Percentiles rank a stretch among this genome's conserved stretches.
These are phyloP conservation scores for Athetis lepigone DNA, from an alignment of 2,888 invertebrate species.

Conservation along the genomic window DNA sequence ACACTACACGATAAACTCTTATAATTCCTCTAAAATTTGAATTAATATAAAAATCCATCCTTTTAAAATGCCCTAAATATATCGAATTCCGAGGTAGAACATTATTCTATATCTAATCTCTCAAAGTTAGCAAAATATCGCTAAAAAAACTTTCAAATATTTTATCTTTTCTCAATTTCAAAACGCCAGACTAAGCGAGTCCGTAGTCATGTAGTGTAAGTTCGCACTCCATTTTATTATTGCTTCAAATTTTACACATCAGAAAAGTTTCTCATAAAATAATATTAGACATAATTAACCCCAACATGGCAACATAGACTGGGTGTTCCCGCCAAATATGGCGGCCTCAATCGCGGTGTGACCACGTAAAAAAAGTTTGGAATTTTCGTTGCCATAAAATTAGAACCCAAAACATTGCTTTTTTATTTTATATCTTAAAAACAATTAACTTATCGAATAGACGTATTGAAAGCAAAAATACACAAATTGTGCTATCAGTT, in stretches of 20 bases:
- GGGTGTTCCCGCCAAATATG: constrained; percentile 46
- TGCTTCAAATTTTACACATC: constrained; percentile 65
- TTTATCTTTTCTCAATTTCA: constrained; percentile 44
- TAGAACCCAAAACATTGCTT: constrained; percentile 46
- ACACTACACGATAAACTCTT: constrained; percentile 62
- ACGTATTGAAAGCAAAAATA: constrained; percentile 59
- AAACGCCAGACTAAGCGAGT: constrained; percentile 34
- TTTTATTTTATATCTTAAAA: constrained; percentile 59
- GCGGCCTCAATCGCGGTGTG: constrained; percentile 19
- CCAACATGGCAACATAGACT: constrained; percentile 55
- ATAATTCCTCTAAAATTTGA: constrained; percentile 57
- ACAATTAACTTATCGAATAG: constrained; percentile 66
- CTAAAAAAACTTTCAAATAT: constrained; percentile 49
- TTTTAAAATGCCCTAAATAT: constrained; percentile 59
- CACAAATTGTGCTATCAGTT: constrained; percentile 72
- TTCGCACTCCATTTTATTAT: constrained; percentile 59
- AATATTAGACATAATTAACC: constrained; percentile 52
- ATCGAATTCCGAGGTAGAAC: constrained; percentile 61
- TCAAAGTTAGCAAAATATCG: constrained; percentile 55
- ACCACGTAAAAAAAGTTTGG: constrained; percentile 29
- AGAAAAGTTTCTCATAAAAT: constrained; percentile 48
- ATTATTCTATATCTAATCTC: constrained; percentile 61
- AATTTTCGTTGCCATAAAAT: constrained; percentile 45
- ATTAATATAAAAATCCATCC: constrained; percentile 56
- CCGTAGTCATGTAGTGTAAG: constrained; percentile 64